Conservation (phyloP, 2,888 invertebrate species). For the Apeira syringaria region DNA sequence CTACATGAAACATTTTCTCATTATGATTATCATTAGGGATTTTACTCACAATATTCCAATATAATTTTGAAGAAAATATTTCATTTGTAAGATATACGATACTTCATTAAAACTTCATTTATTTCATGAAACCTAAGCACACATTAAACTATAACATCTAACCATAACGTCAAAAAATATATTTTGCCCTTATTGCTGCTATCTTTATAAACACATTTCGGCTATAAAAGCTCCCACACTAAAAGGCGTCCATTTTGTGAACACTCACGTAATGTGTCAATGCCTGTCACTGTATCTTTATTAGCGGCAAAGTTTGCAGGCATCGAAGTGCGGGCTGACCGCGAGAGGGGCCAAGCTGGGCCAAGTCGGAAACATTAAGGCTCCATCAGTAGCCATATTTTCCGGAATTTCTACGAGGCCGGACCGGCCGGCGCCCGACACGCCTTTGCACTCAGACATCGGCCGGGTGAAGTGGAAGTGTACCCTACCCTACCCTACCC, state of each 20-base stretch:
- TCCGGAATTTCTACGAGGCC: conserved; percentile 76
- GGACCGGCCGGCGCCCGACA: conserved; percentile 67
- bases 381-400: conserved; percentile 79
- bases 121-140: too few species aligned
- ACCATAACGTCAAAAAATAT: too few species aligned
- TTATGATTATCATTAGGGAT: too few species aligned
- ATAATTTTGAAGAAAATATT: too few species aligned
- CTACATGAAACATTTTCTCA: too few species aligned
- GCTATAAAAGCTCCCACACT: conserved; percentile 17
- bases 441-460: conserved; percentile 80
- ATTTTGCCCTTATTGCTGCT: background rate
- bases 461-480: conserved; percentile 66
- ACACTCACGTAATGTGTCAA: conserved; percentile 32
- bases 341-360: conserved; percentile 53
- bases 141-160: too few species aligned
- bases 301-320: conserved; percentile 56
- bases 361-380: conserved; percentile 80
- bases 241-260: conserved; percentile 23
- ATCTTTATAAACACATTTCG: conserved; percentile 10
- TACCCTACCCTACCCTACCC: conserved; percentile 59
- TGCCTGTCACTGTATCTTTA: conserved; percentile 47
- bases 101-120: too few species aligned
- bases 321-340: conserved; percentile 65
- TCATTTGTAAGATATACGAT: too few species aligned
- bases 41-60: too few species aligned